phyloP scores from a whole-genome alignment of 2,888 invertebrate species.

The Hydriomena furcata region DNA sequence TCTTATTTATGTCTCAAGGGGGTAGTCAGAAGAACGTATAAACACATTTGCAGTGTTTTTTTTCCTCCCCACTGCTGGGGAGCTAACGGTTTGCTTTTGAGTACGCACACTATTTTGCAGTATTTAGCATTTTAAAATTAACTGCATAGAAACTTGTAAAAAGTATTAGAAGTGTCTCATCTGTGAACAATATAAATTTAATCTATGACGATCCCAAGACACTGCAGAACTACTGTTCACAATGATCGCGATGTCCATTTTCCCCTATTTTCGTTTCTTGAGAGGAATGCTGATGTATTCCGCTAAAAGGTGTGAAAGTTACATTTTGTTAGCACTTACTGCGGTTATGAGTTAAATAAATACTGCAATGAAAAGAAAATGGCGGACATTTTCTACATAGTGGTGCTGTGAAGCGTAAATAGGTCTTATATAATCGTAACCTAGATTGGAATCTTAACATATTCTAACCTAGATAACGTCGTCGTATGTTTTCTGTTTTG shows the following conservation, averaged over 20 bases:
- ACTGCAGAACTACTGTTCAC: constrained; percentile 2
- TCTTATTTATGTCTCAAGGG: too few species aligned
- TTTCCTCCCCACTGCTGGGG: too few species aligned
- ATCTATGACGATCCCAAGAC: constrained; percentile 2
- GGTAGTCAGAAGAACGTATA: too few species aligned
- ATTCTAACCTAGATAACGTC: too few species aligned
- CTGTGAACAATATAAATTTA: neutral
- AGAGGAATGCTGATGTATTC: constrained; percentile 23
- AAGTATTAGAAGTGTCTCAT: neutral
- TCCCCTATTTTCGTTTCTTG: constrained; percentile 20
- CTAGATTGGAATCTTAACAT: too few species aligned
- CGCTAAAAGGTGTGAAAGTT: constrained; percentile 24
- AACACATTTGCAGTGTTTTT: too few species aligned
- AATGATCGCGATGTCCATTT: constrained; percentile 22
- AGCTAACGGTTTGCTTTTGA: too few species aligned
- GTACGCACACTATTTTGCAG: too few species aligned
- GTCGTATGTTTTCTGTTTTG: too few species aligned
- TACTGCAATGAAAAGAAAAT: constrained; percentile 17
- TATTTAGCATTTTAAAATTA: too few species aligned
- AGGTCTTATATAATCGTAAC: too few species aligned
- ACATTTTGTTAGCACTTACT: constrained; percentile 14
- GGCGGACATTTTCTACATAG: neutral
- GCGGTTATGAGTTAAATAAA: constrained; percentile 17
- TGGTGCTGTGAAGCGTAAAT: neutral
- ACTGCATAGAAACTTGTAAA: too few species aligned